Percentiles rank a stretch among this genome's conserved stretches.
Conservation (phyloP, 2,113 vertebrate species). For the Pygoscelis antarcticus region DNA sequence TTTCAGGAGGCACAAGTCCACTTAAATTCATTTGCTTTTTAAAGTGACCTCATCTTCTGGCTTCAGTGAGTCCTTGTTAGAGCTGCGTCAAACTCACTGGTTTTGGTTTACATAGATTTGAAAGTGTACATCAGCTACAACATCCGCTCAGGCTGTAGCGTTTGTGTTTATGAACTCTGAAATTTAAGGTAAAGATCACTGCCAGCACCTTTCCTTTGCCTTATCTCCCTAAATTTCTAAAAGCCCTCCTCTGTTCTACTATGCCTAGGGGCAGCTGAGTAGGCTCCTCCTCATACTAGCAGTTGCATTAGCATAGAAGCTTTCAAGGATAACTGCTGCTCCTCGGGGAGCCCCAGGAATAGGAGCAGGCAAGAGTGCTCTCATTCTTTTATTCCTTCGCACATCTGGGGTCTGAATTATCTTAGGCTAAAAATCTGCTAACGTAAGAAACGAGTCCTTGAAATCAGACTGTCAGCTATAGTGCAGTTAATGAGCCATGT, state of each 20-base stretch:
- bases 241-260: neutral
- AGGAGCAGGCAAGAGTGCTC: constrained; percentile 43
- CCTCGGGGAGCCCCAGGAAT: constrained; percentile 20
- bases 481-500: constrained; percentile 35
- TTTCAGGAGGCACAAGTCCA: neutral
- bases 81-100: neutral
- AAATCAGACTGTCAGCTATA: constrained; percentile 27
- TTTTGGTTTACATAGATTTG: neutral
- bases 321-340: constrained; percentile 62
- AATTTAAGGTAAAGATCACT: neutral
- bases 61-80: neutral
- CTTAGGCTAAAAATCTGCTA: constrained; percentile 46
- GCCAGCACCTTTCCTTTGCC: neutral
- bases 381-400: constrained; percentile 36
- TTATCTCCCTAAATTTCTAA: constrained; percentile 1
- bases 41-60: neutral
- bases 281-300: neutral
- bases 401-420: constrained; percentile 47
- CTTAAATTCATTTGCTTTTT: neutral
- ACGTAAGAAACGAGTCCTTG: neutral
- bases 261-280: neutral
- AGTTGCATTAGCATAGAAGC: constrained; percentile 42
- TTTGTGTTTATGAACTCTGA: neutral
- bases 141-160: neutral
- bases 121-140: neutral